phyloP scores from a whole-genome alignment of 2,797 vertebrate species.

The Allobates femoralis region DNA sequence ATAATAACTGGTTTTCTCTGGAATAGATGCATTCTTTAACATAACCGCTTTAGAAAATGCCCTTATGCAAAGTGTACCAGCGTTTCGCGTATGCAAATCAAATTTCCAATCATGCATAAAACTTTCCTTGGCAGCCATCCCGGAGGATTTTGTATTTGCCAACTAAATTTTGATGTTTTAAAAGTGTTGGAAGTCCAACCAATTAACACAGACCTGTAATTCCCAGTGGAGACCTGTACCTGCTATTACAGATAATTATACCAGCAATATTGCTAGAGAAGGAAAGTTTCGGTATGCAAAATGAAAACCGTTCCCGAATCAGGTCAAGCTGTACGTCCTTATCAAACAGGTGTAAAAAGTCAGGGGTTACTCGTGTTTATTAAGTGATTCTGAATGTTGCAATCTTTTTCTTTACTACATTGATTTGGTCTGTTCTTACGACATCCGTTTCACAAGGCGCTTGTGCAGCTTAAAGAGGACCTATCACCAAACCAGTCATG shows the following conservation, averaged over 20 bases:
- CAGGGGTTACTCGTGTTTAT: no score
- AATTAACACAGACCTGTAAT: slow-evolving; percentile 38
- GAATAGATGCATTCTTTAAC: background rate
- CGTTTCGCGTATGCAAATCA: slow-evolving; percentile 42
- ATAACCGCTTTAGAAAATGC: background rate
- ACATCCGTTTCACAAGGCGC: no score
- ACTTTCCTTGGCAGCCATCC: slow-evolving; percentile 24
- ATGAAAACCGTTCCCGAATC: background rate
- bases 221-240: slow-evolving; percentile 20
- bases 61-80: background rate
- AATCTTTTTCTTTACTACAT: no score
- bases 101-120: slow-evolving; percentile 39
- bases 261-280: background rate
- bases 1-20: background rate
- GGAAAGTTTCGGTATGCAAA: background rate
- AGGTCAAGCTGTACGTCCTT: background rate
- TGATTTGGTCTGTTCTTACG: no score
- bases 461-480: no score
- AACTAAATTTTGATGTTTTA: slow-evolving; percentile 15
- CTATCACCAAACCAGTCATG: no score
- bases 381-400: no score
- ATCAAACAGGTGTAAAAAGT: no score
- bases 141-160: slow-evolving; percentile 9
- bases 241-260: slow-evolving; percentile 25
- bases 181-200: slow-evolving; percentile 34